These are phyloP conservation scores for Nasua narica DNA, from an alignment of 2,797 vertebrate species.

Conservation along the genomic window DNA sequence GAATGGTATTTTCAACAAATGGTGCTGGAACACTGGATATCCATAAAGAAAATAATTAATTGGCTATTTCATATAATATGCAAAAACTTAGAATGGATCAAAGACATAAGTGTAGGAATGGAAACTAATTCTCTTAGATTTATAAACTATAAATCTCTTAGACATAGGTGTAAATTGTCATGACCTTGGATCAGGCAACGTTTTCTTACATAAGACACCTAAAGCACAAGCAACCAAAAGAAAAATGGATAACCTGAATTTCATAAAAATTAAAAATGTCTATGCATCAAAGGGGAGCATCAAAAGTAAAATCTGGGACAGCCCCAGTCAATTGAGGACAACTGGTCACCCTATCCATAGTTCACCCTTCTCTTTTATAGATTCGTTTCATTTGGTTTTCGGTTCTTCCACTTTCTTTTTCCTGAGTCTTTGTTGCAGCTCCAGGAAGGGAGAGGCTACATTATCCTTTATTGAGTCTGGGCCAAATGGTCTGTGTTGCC, in stretches of 20 bases:
- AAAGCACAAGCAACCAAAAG: background rate
- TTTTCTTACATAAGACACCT: background rate
- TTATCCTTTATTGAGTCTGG: background rate
- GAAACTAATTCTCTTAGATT: background rate
- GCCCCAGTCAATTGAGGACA: slow-evolving; percentile 27
- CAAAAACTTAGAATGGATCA: background rate
- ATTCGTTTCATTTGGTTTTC: background rate
- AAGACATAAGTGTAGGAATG: background rate
- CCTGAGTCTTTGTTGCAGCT: slow-evolving; percentile 7
- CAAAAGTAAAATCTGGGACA: background rate
- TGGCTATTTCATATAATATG: background rate
- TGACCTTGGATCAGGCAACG: background rate
- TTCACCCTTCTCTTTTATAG: background rate
- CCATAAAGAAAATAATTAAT: background rate
- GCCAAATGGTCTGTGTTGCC: background rate
- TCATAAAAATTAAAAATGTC: background rate
- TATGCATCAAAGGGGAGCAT: background rate
- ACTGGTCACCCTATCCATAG: background rate
- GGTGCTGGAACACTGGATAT: background rate
- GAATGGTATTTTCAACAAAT: background rate
- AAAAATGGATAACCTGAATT: background rate
- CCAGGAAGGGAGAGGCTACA: background rate
- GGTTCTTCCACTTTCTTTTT: slow-evolving; percentile 18
- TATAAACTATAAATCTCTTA: background rate
- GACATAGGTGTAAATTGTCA: background rate